Percentiles rank a stretch among this genome's conserved stretches.
Conservation (phyloP, 2,797 vertebrate genomes). For the Cuculus canorus region DNA sequence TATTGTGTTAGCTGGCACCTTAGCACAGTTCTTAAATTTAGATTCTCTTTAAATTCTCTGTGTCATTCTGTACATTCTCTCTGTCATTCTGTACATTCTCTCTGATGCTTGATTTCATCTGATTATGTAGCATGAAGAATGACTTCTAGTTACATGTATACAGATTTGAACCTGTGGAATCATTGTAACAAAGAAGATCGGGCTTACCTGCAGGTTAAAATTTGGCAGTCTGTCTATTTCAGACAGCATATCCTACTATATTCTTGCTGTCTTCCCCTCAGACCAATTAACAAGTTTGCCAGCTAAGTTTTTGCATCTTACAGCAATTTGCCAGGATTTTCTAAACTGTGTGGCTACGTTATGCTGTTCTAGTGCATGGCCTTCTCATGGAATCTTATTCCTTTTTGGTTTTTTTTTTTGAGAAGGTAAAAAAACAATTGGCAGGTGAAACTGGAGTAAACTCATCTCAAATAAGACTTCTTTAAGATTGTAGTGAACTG, state of each 20-base stretch:
- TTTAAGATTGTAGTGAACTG: neutral
- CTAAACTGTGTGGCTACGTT: rapidly evolving
- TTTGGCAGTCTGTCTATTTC: neutral
- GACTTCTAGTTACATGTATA: neutral
- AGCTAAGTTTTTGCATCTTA: neutral
- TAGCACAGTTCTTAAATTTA: neutral
- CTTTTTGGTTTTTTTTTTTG: too few relatives aligned
- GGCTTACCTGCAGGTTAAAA: neutral
- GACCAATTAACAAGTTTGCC: neutral
- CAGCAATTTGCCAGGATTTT: neutral
- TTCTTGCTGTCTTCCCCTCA: neutral
- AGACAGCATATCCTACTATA: neutral
- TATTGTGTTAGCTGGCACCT: neutral
- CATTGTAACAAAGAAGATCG: neutral
- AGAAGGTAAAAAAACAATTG: neutral
- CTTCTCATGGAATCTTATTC: neutral
- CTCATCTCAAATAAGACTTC: neutral
- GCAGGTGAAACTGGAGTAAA: neutral
- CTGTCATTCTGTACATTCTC: rapidly evolving
- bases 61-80: rapidly evolving
- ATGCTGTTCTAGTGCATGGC: neutral
- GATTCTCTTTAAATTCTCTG: neutral
- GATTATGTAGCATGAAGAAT: neutral
- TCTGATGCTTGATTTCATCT: neutral
- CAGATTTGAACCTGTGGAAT: neutral